These are phyloP conservation scores for Tupaia chinensis DNA, from an alignment of 2,113 vertebrate species.

Conservation along the genomic window DNA sequence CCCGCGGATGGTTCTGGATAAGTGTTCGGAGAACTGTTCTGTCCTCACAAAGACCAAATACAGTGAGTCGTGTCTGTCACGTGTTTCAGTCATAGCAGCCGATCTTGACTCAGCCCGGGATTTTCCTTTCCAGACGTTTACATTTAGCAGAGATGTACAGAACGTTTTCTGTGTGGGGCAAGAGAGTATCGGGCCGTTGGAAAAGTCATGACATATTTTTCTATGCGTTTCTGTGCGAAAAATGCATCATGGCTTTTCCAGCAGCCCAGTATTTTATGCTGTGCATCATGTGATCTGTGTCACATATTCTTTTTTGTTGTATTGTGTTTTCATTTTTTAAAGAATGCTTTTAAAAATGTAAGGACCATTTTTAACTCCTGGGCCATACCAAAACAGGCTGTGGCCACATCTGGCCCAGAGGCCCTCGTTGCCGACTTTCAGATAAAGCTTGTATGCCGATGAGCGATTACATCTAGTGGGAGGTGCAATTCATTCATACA, in stretches of 20 bases:
- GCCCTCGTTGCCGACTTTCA: background rate
- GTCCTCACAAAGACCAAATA: constrained; percentile 99
- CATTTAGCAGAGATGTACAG: background rate
- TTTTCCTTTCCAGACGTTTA: constrained; percentile 9
- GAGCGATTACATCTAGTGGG: background rate
- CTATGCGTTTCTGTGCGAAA: too few species aligned
- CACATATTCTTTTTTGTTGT: constrained; percentile 35
- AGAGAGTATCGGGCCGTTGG: background rate
- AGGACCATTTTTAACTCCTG: constrained; percentile 37
- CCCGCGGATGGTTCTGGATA: constrained; percentile 96
- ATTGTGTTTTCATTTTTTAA: constrained; percentile 57
- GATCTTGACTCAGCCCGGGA: background rate
- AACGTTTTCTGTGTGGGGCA: background rate
- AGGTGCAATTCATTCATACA: background rate
- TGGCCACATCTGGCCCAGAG: background rate
- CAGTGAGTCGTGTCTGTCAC: constrained; percentile 90
- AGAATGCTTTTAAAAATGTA: background rate
- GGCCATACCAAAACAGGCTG: background rate
- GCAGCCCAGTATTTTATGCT: background rate
- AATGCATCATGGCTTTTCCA: too few species aligned
- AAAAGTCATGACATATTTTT: too few species aligned
- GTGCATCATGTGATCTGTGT: background rate
- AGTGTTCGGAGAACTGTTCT: constrained; percentile 98
- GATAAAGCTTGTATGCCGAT: background rate
- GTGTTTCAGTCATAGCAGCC: constrained; percentile 9